Evolutionary conservation across 2,797 vertebrate species (phyloP).

Genomic region (Mormyrus proboscirostris): DNA sequence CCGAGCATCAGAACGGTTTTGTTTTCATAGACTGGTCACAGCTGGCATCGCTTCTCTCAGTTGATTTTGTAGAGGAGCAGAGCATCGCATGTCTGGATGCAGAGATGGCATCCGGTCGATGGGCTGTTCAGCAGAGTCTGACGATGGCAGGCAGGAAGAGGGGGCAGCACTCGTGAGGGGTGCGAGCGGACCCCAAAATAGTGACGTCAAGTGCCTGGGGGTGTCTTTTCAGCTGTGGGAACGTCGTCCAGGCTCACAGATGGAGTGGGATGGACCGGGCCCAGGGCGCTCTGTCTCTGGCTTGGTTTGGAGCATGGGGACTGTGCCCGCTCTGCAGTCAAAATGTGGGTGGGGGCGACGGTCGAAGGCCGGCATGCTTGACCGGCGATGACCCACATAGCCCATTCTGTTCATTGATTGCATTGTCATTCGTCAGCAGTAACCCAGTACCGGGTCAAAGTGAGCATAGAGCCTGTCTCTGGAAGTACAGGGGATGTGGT

Average conservation of each 20-base stretch:
- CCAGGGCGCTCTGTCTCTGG: neutral
- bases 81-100: conserved; percentile 26
- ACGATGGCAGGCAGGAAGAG: neutral
- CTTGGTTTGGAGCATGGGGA: neutral
- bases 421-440: neutral
- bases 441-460: neutral
- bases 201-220: neutral
- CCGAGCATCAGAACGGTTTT: conserved; percentile 37
- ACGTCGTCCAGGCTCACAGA: neutral
- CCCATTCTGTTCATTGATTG: neutral
- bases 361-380: neutral
- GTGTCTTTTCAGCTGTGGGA: neutral
- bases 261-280: conserved; percentile 4
- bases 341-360: neutral
- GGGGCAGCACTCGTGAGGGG: neutral
- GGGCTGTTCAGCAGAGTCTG: conserved; percentile 8
- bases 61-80: conserved; percentile 25
- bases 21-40: conserved; percentile 48
- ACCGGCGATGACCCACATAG: neutral
- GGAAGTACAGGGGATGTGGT: neutral
- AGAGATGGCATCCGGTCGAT: neutral
- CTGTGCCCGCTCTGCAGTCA: neutral
- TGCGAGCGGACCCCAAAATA: neutral
- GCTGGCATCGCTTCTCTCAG: conserved; percentile 36
- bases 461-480: neutral